Conservation (phyloP, 2,888 invertebrate species). For the Eristalis intricaria region DNA sequence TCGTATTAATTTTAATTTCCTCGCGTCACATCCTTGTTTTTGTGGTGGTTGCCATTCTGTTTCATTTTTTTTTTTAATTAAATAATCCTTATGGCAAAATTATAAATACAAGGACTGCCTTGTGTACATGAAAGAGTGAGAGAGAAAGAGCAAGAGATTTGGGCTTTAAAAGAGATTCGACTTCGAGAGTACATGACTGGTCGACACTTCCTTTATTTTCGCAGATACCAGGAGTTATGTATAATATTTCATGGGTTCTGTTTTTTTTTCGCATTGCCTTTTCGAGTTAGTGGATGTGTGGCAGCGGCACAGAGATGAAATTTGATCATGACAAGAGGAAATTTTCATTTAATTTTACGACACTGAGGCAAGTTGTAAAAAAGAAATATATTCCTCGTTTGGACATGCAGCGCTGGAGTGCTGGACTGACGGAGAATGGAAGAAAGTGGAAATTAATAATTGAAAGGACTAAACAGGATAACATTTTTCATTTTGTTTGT, state of each 20-base stretch:
- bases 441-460: conserved; percentile 15
- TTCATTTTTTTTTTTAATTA: conserved; percentile 17
- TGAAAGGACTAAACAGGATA: conserved; percentile 24
- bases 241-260: background rate
- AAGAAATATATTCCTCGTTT: background rate
- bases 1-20: conserved; percentile 35
- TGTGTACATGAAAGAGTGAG: background rate
- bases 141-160: background rate
- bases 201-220: background rate
- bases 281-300: background rate
- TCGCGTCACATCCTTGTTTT: background rate
- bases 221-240: background rate
- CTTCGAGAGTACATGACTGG: background rate
- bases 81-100: conserved; percentile 35
- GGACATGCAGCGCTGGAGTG: background rate
- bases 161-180: background rate
- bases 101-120: background rate
- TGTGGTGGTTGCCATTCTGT: background rate
- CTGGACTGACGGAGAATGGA: background rate
- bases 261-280: background rate
- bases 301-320: background rate
- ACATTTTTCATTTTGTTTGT: conserved; percentile 1
- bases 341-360: conserved; percentile 38
- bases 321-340: conserved; percentile 34
- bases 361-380: conserved; percentile 14